Evolutionary conservation across 37 sponge, comb jelly and placozoan genomes (phyloP), one percentile per base, ranked within the genome.

Genomic region (Halisarca cf. caerulea): DNA sequence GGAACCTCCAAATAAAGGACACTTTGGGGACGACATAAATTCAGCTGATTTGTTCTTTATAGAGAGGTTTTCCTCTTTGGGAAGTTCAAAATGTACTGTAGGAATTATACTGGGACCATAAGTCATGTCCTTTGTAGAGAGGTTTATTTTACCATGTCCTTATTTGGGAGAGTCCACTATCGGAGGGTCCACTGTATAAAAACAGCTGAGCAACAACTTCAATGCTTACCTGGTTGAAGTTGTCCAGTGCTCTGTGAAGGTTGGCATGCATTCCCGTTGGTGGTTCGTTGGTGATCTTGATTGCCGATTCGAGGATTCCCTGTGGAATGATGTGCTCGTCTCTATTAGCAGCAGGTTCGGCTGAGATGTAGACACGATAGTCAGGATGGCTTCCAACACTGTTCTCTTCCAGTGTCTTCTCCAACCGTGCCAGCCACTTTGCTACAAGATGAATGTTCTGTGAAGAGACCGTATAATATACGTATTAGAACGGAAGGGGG

Each of bases 261-360:
- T 98, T 98, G 69, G 99, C 99, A 59, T 97, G 74, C 93, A 98
- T 98, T 33, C 99, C 99, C 58, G 99, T 96, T 32, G 99, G 99
- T 47, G 99, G 99, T 79, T 98, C 99, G 85, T 98, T 98, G 28
- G 99, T 98, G 74, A 98, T 98, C 89, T 98, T 98, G 62, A 98
- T 96, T 21, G 96, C 92, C 18, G 95, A 92, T 80, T 98, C 91
- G 43, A 98, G 83, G 18, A 98, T 92, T 33, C 99, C 99, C 88
- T 92, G 99, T 27, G 99, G 99, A 21, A 98, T 98, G 78, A 96
- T 98, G 86, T 98, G 99, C 2, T 88, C 83, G 8, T 86, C 91
- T 28, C 90, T 89, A 33, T 78, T 91, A 11, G 89, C 82, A 37
- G 99, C 97, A 39, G 99, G 99, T 73, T 98, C 99, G 69, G 99